Evolutionary conservation across 1,140 invertebrate genomes (phyloP), one percentile per base, ranked within the genome.

Genomic region (Lysiphlebus fabarum): DNA sequence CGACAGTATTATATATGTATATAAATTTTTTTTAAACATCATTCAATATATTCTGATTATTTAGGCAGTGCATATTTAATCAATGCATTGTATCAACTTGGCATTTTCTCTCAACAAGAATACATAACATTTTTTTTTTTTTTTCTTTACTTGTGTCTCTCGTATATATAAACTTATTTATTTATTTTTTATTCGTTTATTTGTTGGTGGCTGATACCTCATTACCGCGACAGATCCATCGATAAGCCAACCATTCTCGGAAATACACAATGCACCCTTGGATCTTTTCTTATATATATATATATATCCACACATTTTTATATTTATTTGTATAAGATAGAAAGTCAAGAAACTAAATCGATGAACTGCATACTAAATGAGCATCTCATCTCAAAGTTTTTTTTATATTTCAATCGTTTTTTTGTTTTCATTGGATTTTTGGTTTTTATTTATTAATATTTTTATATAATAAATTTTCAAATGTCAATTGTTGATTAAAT

Each of bases 31-130:
- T n/a, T 26, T 26, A 26, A 26, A 26, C 17, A 26, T 26, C 60
- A 68, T 65, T 4, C 17, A 26, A 26, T 26, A 26, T 26, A 26
- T 26, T 26, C 72, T 75, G 74, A 77, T 77, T 78, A 78, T 78
- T 78, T 78, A 77, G 76, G 76, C 74, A 77, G 71, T 69, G 73
- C 77, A 77, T 78, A 74, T 75, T 78, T 78, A 77, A 78, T 78
- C 76, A 71, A 74, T 77, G 75, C 71, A 77, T 78, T 77, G 76
- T 77, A 77, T 77, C 76, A 71, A 71, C 65, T 65, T 67, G 62
- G 54, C 59, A 56, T 50, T 42, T 51, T 36, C 40, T 48, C 53
- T 48, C 56, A 49, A 40, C 41, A 49, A 49, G 37, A 44, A 37
- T 47, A 49, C 45, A 47, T 58, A 37, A 45, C 51, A 55, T 47